A percentile compares a stretch with the other conserved stretches of the same genome.
Evolutionary conservation across 2,113 vertebrate genomes (phyloP).

Genomic region (Chrysochloris asiatica): DNA sequence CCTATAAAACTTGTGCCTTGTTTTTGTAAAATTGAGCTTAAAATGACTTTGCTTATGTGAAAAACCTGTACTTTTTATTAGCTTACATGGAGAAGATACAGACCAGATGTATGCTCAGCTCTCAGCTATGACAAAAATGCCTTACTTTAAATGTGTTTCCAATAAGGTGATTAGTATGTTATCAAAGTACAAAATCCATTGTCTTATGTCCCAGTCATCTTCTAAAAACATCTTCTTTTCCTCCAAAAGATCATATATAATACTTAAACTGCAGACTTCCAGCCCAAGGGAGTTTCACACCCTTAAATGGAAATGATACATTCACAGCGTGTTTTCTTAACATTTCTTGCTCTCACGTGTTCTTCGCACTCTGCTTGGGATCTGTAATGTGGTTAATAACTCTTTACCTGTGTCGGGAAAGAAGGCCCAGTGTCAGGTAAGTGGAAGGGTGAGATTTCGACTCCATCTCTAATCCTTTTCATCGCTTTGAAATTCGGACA

Average conservation of each 20-base stretch:
- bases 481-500: background rate
- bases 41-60: conserved; percentile 78
- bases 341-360: background rate
- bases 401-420: background rate
- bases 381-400: background rate
- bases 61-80: conserved; percentile 76
- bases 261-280: background rate
- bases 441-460: background rate
- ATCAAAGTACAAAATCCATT: conserved; percentile 75
- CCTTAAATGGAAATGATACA: conserved; percentile 11
- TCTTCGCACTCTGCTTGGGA: background rate
- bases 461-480: background rate
- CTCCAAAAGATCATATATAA: conserved; percentile 13
- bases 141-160: conserved; percentile 82
- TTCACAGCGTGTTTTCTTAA: background rate
- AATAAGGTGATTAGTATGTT: conserved; percentile 81
- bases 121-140: conserved; percentile 81
- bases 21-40: conserved; percentile 77
- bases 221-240: conserved; percentile 61
- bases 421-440: conserved; percentile 43
- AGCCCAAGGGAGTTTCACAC: background rate
- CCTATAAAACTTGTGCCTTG: background rate
- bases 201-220: conserved; percentile 63
- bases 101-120: conserved; percentile 81
- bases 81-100: conserved; percentile 82